Conservation (phyloP, 2,113 vertebrate genomes). For the Raja brachyura region DNA sequence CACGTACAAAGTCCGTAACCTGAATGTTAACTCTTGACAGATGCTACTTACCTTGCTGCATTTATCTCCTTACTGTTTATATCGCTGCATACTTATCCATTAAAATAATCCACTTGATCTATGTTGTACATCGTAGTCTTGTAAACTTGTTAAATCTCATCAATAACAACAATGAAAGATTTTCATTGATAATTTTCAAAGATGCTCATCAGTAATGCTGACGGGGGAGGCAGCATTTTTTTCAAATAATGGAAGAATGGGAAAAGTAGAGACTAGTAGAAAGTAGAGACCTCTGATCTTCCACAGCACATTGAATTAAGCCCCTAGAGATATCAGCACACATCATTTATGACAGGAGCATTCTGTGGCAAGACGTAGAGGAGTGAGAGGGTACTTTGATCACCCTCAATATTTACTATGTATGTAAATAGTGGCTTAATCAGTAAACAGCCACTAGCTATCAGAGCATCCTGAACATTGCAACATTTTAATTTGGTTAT, state of each 20-base stretch:
- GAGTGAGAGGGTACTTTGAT: no score
- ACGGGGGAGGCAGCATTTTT: neutral
- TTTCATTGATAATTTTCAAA: neutral
- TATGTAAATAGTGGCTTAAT: no score
- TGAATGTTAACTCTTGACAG: no score
- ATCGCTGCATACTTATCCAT: neutral
- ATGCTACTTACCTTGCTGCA: no score
- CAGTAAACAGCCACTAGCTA: no score
- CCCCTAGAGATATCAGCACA: neutral
- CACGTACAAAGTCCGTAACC: neutral
- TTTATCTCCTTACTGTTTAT: no score
- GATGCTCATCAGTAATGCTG: no score
- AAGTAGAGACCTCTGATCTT: neutral
- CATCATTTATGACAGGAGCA: no score
- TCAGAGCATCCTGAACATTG: no score
- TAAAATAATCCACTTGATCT: neutral
- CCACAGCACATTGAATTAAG: neutral
- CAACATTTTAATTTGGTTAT: neutral
- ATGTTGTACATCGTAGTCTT: neutral
- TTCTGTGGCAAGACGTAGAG: no score
- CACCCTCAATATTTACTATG: no score
- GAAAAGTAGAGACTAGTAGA: neutral
- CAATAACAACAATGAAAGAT: neutral
- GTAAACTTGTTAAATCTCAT: neutral
- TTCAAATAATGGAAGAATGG: neutral